These are phyloP conservation scores for Labroides dimidiatus DNA, from an alignment of 2,797 vertebrate species.

Conservation along the genomic window DNA sequence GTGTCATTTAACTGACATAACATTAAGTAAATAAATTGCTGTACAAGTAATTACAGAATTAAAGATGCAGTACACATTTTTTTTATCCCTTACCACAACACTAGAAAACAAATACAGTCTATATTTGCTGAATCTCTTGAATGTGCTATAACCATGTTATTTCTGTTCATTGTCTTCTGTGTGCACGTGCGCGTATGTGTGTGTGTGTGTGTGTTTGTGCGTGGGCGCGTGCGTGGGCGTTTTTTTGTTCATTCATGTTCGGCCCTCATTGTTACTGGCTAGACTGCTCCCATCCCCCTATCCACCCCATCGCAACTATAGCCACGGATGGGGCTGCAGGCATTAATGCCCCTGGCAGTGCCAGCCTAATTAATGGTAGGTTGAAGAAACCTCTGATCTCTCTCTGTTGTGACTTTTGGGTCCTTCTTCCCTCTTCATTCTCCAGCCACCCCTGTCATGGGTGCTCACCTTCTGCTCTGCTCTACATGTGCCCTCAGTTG, in stretches of 20 bases:
- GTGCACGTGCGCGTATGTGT: constrained; percentile 43
- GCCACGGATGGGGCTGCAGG: constrained; percentile 96
- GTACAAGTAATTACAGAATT: not conserved
- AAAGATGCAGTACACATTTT: constrained; percentile 13
- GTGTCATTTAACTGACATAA: constrained; percentile 32
- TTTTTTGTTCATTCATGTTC: constrained; percentile 74
- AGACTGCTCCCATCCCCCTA: constrained; percentile 96
- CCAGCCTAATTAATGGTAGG: constrained; percentile 99
- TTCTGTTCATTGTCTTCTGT: constrained; percentile 82
- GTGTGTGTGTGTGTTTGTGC: constrained; percentile 40
- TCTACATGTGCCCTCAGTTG: constrained; percentile 37
- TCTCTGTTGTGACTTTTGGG: constrained; percentile 72
- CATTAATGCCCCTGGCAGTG: constrained; percentile 94
- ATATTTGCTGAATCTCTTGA: constrained; percentile 64
- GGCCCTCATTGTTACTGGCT: constrained; percentile 92
- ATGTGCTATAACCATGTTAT: constrained; percentile 83
- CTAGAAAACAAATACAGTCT: constrained; percentile 37
- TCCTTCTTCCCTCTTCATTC: constrained; percentile 52
- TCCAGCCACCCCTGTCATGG: constrained; percentile 40
- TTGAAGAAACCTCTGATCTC: constrained; percentile 83
- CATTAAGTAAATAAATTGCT: not conserved
- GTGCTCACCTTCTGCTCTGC: constrained; percentile 39
- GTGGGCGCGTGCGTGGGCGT: constrained; percentile 37
- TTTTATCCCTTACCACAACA: constrained; percentile 11
- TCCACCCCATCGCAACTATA: constrained; percentile 93